Evolutionary conservation across 53 echinoderm and acorn worm genomes (phyloP), one percentile per base, ranked within the genome.

Genomic region (Hippasteria phrygiana): DNA sequence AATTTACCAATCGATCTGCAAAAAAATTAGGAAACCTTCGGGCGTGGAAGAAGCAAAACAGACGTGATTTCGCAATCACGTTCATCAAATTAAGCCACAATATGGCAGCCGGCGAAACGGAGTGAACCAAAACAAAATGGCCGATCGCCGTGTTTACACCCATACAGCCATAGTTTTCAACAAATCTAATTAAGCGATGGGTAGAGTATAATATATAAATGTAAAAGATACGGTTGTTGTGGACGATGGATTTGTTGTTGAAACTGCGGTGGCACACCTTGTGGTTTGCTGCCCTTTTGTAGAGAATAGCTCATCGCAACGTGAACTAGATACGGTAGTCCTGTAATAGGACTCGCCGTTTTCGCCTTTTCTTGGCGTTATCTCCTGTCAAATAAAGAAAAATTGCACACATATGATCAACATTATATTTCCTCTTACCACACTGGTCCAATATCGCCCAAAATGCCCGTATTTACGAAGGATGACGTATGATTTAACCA

Each of bases 281-380:
- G 64, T 93, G 84, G 93, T 91, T 94, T 94, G 80, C 38, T 39
- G 80, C 76, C 59, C 41, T 74, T 87, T 26, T 78, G 78, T 89
- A 83, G 83, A 75, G 88, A n/a, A 93, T 93, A 90, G 96, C 94
- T 96, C 96, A 96, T 96, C 88, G 96, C 96, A 94, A 91, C 94
- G 93, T 90, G 85, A 91, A 94, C 93, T 78, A 77, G 50, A 81
- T 82, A 93, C 93, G 93, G 93, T 94, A 94, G 96, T 90, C 94
- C 94, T 87, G 70, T 93, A 63, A 78, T 71, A 96, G 96, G 94
- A 93, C 94, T 88, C 79, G 87, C 96, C 96, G 96, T 94, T 96
- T 93, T 90, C 87, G 87, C 88, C 77, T 85, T 92, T 94, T 88
- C 94, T 89, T 92, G 81, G 81, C 92, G 87, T 87, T 90, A 92